Percentiles rank a stretch among this genome's conserved stretches.
Evolutionary conservation across 2,797 vertebrate genomes (phyloP).

Genomic region (Tamandua tetradactyla): DNA sequence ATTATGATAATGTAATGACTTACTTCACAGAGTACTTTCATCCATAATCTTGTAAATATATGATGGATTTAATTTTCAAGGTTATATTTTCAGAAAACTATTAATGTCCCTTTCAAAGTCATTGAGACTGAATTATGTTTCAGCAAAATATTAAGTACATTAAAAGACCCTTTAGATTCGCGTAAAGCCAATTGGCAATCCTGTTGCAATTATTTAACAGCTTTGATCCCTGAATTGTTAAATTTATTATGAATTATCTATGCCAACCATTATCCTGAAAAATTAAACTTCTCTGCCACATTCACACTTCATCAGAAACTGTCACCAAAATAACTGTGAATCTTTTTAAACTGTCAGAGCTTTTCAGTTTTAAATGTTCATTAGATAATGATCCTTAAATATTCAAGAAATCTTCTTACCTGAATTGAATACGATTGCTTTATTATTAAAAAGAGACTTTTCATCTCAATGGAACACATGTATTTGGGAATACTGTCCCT

Average conservation of each 20-base stretch:
- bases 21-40: conserved; percentile 76
- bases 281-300: conserved; percentile 67
- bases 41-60: conserved; percentile 74
- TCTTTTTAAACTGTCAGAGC: conserved; percentile 62
- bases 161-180: conserved; percentile 64
- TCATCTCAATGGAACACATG: not conserved
- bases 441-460: conserved; percentile 39
- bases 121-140: conserved; percentile 78
- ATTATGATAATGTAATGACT: conserved; percentile 72
- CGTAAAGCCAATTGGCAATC: conserved; percentile 62
- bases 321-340: conserved; percentile 68
- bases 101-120: conserved; percentile 75
- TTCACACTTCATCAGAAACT: conserved; percentile 65
- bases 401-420: conserved; percentile 50
- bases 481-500: not conserved
- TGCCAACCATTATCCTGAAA: conserved; percentile 64
- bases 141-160: conserved; percentile 71
- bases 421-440: conserved; percentile 47
- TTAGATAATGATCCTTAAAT: conserved; percentile 39
- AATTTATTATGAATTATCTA: conserved; percentile 74
- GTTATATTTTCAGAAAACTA: conserved; percentile 75
- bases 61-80: conserved; percentile 80
- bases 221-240: conserved; percentile 57
- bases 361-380: conserved; percentile 67
- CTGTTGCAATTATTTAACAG: conserved; percentile 67